phyloP scores from a whole-genome alignment of 2,888 invertebrate genomes.

The Aphelenchoides bicaudatus region DNA sequence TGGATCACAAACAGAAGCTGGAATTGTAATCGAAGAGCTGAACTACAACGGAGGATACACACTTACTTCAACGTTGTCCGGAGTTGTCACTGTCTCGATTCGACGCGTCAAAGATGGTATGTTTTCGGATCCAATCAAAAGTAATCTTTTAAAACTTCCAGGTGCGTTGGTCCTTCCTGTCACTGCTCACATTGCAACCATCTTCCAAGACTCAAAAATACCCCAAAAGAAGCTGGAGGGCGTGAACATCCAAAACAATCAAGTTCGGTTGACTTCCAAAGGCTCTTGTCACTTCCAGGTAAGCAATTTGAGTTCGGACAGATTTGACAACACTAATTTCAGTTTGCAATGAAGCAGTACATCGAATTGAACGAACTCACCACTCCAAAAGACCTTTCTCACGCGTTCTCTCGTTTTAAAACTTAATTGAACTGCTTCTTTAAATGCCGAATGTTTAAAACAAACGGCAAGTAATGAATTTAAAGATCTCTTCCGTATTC shows the following conservation, averaged over 20 bases:
- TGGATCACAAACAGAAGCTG: conserved; percentile 61
- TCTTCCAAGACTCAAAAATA: conserved; percentile 44
- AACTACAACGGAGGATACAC: conserved; percentile 62
- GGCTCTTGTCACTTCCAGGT: conserved; percentile 60
- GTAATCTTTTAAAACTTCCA: conserved; percentile 48
- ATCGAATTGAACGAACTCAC: conserved; percentile 52
- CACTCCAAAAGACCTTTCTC: not conserved
- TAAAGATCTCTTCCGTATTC: too few relatives aligned
- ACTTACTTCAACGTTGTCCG: conserved; percentile 57
- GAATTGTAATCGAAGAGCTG: conserved; percentile 63
- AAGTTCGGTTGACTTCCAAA: conserved; percentile 51
- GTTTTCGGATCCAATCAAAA: not conserved
- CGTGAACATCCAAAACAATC: conserved; percentile 46
- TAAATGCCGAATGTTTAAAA: too few relatives aligned
- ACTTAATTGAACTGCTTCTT: too few relatives aligned
- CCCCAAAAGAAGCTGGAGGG: conserved; percentile 34
- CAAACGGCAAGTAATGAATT: too few relatives aligned
- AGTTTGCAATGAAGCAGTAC: conserved; percentile 60
- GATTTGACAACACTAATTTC: conserved; percentile 19
- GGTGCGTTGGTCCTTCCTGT: conserved; percentile 56
- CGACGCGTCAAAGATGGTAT: conserved; percentile 35
- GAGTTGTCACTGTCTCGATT: conserved; percentile 50
- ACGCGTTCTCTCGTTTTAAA: too few relatives aligned
- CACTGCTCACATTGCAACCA: conserved; percentile 51
- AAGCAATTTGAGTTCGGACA: not conserved